Percentiles rank a stretch among this genome's conserved stretches.
phyloP scores from a whole-genome alignment of 1,140 invertebrate genomes.

The Drosophila tropicalis region DNA sequence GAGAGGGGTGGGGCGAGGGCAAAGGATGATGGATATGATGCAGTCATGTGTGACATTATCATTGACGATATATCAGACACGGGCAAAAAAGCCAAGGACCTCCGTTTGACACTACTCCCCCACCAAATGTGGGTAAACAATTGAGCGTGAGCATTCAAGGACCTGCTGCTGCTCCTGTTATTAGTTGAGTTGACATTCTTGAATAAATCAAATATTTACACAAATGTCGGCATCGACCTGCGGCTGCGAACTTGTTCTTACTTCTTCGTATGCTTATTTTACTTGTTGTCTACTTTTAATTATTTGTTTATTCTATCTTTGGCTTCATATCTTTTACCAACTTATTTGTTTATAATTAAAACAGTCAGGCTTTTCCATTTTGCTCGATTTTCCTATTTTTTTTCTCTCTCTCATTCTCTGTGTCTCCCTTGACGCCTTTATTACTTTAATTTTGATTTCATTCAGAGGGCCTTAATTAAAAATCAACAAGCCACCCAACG shows the following conservation, averaged over 20 bases:
- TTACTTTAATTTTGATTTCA: slow-evolving; percentile 63
- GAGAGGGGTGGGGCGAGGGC: background rate
- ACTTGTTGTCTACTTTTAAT: slow-evolving; percentile 69
- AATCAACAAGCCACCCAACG: slow-evolving; percentile 44
- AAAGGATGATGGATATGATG: slow-evolving; percentile 7
- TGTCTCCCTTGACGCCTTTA: slow-evolving; percentile 32
- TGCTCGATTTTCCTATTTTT: slow-evolving; percentile 19
- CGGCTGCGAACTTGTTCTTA: slow-evolving; percentile 20
- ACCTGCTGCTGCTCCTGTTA: slow-evolving; percentile 51
- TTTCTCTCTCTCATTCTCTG: background rate
- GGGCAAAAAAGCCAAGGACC: slow-evolving; percentile 8
- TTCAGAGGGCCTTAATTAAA: slow-evolving; percentile 73
- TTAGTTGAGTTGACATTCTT: slow-evolving; percentile 63
- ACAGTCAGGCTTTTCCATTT: slow-evolving; percentile 40
- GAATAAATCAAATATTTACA: slow-evolving; percentile 63
- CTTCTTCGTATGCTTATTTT: background rate
- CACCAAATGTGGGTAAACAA: slow-evolving; percentile 44
- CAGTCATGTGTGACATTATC: slow-evolving; percentile 74
- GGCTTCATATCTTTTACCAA: slow-evolving; percentile 38
- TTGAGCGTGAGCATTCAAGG: slow-evolving; percentile 38
- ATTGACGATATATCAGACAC: slow-evolving; percentile 51
- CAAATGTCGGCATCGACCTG: slow-evolving; percentile 66
- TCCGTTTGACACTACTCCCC: slow-evolving; percentile 36
- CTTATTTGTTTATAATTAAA: slow-evolving; percentile 78
- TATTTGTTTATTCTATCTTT: slow-evolving; percentile 73